phyloP scores from a whole-genome alignment of 1,140 invertebrate species.

The Euura saliciscinereae region DNA sequence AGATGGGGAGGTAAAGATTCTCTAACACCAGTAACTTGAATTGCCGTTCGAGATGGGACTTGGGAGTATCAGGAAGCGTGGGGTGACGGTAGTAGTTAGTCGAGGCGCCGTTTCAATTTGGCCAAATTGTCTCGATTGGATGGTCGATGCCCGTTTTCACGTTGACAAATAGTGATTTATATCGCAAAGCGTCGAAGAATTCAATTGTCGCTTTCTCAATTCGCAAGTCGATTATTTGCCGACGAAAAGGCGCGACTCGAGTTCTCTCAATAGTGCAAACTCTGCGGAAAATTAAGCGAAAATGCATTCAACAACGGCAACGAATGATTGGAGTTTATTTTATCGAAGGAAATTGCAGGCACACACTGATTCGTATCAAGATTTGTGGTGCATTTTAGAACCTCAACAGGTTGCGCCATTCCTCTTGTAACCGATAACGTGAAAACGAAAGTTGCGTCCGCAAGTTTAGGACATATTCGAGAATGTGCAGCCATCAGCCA shows the following conservation, averaged over 20 bases:
- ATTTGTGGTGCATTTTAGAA: conserved; percentile 8
- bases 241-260: background rate
- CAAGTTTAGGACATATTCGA: background rate
- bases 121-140: conserved; percentile 11
- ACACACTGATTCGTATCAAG: too few species aligned
- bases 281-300: too few species aligned
- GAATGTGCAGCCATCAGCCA: too few species aligned
- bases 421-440: conserved; percentile 25
- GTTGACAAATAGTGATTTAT: conserved; percentile 5
- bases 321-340: too few species aligned
- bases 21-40: background rate
- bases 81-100: background rate
- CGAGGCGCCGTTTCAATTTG: conserved; percentile 8
- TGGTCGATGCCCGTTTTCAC: background rate
- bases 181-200: background rate
- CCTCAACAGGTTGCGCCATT: conserved; percentile 42
- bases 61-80: too few species aligned
- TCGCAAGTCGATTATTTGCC: background rate
- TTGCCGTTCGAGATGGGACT: too few species aligned
- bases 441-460: background rate
- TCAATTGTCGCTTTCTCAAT: background rate
- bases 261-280: too few species aligned
- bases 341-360: too few species aligned
- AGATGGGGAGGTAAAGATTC: background rate
- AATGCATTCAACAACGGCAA: too few species aligned